Evolutionary conservation across 2,797 vertebrate genomes (phyloP).

Genomic region (Cuniculus paca): DNA sequence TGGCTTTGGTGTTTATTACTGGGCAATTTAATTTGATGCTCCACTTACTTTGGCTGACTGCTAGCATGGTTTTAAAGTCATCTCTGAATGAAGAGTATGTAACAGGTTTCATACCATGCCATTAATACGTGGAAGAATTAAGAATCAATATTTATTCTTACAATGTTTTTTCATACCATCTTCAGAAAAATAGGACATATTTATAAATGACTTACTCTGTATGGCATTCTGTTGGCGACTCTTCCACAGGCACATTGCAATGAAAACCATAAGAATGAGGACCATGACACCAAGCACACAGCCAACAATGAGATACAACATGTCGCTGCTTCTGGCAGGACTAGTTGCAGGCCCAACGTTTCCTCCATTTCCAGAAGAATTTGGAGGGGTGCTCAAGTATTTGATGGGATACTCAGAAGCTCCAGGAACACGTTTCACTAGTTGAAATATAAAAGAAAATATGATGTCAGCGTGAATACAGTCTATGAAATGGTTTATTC

Average conservation of each 20-base stretch:
- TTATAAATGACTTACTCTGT: slow-evolving; percentile 92
- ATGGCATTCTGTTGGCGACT: slow-evolving; percentile 95
- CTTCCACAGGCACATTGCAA: slow-evolving; percentile 98
- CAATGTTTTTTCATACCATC: not conserved
- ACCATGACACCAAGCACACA: slow-evolving; percentile 96
- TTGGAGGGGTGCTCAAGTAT: slow-evolving; percentile 92
- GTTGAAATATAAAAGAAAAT: slow-evolving; percentile 37
- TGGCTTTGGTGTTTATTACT: slow-evolving; percentile 67
- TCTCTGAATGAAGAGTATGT: slow-evolving; percentile 32
- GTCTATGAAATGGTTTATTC: slow-evolving; percentile 65
- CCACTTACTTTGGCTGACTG: slow-evolving; percentile 70
- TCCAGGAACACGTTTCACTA: slow-evolving; percentile 90
- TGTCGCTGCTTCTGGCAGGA: slow-evolving; percentile 88
- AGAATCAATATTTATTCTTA: slow-evolving; percentile 12
- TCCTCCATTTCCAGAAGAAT: slow-evolving; percentile 82
- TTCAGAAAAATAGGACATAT: not conserved
- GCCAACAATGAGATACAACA: slow-evolving; percentile 96
- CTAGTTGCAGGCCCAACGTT: slow-evolving; percentile 71
- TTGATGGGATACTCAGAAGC: slow-evolving; percentile 92
- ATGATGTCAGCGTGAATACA: slow-evolving; percentile 66
- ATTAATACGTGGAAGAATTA: not conserved
- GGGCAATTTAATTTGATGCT: slow-evolving; percentile 68
- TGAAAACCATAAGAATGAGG: slow-evolving; percentile 96
- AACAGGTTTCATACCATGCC: not conserved
- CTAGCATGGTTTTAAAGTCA: slow-evolving; percentile 20